phyloP scores from a whole-genome alignment of 2,797 vertebrate genomes.

The Lerista edwardsae region DNA sequence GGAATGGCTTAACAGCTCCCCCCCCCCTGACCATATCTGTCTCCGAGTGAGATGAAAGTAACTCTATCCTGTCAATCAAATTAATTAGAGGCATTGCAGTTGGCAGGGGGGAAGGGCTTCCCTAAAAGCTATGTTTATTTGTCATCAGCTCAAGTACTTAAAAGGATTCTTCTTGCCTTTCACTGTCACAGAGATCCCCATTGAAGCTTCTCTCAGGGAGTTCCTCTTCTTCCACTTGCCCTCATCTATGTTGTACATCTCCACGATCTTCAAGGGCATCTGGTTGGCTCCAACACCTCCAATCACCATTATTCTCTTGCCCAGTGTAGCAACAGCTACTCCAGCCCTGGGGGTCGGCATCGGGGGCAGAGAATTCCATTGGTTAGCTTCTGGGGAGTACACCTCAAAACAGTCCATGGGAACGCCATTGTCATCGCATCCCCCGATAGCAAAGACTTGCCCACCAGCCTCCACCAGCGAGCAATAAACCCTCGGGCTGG shows the following conservation, averaged over 20 bases:
- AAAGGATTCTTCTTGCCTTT: constrained; percentile 83
- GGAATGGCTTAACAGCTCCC: not conserved
- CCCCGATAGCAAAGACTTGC: constrained; percentile 92
- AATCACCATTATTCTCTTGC: constrained; percentile 93
- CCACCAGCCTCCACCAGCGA: constrained; percentile 88
- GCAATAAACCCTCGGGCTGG: constrained; percentile 90
- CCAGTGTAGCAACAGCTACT: constrained; percentile 86
- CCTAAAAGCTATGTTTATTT: not conserved
- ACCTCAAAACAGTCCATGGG: constrained; percentile 88
- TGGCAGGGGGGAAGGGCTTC: fast-evolving
- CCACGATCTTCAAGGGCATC: constrained; percentile 91
- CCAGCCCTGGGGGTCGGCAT: constrained; percentile 93
- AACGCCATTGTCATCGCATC: constrained; percentile 88
- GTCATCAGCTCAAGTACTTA: not conserved
- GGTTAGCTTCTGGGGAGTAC: constrained; percentile 92
- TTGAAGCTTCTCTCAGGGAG: constrained; percentile 88
- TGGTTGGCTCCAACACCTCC: constrained; percentile 91
- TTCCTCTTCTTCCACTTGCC: constrained; percentile 95
- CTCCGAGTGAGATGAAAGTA: not conserved
- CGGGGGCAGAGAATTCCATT: constrained; percentile 87
- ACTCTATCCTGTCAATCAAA: not conserved
- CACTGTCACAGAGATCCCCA: constrained; percentile 90
- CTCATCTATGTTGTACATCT: constrained; percentile 92
- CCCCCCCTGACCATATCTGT: not conserved
- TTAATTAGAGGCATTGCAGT: not conserved